phyloP scores from a whole-genome alignment of 2,888 invertebrate genomes.

The Heliconius erato region DNA sequence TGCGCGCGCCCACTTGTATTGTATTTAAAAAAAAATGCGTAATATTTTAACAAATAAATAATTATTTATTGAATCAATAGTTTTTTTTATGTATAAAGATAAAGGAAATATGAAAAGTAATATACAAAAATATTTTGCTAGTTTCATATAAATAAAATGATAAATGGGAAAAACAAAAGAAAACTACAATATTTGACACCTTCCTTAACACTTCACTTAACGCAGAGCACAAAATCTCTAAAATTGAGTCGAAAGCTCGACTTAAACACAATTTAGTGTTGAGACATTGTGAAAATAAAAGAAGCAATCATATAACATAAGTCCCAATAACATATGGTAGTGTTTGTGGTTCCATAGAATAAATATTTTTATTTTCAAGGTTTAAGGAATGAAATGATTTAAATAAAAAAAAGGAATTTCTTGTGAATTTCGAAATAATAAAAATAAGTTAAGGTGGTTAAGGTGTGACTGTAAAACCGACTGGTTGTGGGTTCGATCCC shows the following conservation, averaged over 20 bases:
- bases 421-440: no score
- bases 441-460: no score
- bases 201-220: conserved; percentile 10
- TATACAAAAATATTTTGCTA: no score
- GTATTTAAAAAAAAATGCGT: no score
- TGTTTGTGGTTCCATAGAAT: neutral
- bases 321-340: conserved; percentile 1
- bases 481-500: no score
- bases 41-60: no score
- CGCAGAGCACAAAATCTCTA: conserved; percentile 3
- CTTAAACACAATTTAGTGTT: conserved; percentile 12
- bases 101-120: no score
- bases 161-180: conserved; percentile 6
- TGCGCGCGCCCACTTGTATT: no score
- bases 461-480: no score
- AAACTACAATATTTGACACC: conserved; percentile 21
- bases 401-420: neutral
- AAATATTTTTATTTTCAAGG: neutral
- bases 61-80: no score
- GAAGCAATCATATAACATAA: conserved; percentile 14
- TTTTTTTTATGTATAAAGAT: no score
- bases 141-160: no score
- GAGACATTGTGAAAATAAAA: conserved; percentile 12
- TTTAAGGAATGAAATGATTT: neutral
- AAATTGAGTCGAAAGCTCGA: conserved; percentile 26